Conservation (phyloP, 2,113 vertebrate genomes). For the Alaudala cheleensis region DNA sequence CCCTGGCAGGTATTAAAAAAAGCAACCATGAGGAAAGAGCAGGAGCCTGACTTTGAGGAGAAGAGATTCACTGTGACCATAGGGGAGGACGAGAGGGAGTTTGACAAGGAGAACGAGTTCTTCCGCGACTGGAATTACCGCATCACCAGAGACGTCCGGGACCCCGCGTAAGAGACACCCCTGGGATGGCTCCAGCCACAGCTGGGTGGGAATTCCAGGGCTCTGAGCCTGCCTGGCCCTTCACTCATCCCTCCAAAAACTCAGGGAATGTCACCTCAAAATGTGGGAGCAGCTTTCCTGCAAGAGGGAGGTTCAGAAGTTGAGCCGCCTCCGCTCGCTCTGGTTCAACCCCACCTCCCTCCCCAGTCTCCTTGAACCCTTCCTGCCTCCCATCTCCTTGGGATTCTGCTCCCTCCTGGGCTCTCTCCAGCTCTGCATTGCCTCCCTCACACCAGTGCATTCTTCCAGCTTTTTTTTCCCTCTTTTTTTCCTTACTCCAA, state of each 20-base stretch:
- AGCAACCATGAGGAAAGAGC: conserved; percentile 96
- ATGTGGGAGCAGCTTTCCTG: accelerated
- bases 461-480: background rate
- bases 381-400: background rate
- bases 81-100: conserved; percentile 93
- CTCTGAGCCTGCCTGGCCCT: accelerated
- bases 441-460: background rate
- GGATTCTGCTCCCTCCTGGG: background rate
- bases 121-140: conserved; percentile 95
- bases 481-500: background rate
- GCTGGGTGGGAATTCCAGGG: background rate
- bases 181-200: accelerated
- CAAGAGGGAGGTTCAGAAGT: accelerated
- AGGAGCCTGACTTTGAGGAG: conserved; percentile 98
- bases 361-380: background rate
- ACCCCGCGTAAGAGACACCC: conserved; percentile 75
- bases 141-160: conserved; percentile 88
- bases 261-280: background rate
- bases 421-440: background rate
- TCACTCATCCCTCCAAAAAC: accelerated
- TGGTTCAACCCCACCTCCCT: background rate
- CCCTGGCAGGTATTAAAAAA: conserved; percentile 90
- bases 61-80: conserved; percentile 97
- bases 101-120: conserved; percentile 99
- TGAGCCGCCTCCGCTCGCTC: background rate